These are phyloP conservation scores for Uromys caudimaculatus DNA, from an alignment of 2,797 vertebrate species.

Conservation along the genomic window DNA sequence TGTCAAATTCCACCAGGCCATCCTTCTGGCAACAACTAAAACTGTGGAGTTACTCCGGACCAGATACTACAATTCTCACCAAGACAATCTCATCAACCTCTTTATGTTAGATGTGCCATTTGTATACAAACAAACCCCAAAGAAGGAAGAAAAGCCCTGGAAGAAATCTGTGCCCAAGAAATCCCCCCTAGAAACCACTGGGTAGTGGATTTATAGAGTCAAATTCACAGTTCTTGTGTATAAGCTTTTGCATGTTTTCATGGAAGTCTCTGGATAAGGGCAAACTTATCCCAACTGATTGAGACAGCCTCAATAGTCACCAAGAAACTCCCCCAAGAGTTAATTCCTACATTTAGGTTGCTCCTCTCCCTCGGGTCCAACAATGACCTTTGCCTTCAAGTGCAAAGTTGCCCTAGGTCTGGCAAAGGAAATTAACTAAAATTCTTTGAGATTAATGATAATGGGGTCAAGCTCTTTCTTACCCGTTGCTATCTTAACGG, in stretches of 20 bases:
- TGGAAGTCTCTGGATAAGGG: not conserved
- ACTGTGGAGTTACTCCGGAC: not conserved
- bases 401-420: not conserved
- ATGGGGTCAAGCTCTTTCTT: not conserved
- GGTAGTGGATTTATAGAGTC: not conserved
- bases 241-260: not conserved
- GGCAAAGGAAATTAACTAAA: not conserved
- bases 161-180: too few relatives aligned
- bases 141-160: not conserved
- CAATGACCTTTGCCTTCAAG: not conserved
- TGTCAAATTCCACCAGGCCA: not conserved
- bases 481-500: not conserved
- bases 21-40: not conserved
- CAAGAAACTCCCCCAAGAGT: not conserved
- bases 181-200: not conserved
- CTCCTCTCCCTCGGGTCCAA: not conserved
- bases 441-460: not conserved
- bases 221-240: not conserved
- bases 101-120: not conserved
- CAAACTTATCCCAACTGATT: not conserved
- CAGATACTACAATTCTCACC: not conserved
- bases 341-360: not conserved
- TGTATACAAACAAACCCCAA: not conserved
- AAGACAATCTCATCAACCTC: not conserved
- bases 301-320: not conserved